Conservation (phyloP, 2,797 vertebrate genomes). For the Otolemur crassicaudatus region DNA sequence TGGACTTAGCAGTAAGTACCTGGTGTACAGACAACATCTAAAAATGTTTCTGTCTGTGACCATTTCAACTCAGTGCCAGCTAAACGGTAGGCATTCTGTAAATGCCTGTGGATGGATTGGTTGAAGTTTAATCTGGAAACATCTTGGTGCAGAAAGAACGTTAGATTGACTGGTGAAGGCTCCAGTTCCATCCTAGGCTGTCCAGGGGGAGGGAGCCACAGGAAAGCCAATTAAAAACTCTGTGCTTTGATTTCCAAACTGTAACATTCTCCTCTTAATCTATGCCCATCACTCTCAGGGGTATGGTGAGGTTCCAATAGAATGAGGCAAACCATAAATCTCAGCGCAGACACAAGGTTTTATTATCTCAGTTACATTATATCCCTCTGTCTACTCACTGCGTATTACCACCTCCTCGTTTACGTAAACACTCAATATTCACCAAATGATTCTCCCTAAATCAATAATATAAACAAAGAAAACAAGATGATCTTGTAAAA, state of each 20-base stretch:
- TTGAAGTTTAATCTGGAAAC: not conserved
- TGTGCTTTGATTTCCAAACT: slow-evolving; percentile 7
- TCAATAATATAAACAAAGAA: slow-evolving; percentile 84
- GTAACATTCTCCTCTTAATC: not conserved
- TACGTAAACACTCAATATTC: slow-evolving; percentile 74
- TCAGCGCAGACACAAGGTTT: slow-evolving; percentile 34
- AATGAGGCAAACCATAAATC: slow-evolving; percentile 57
- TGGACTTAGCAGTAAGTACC: not conserved
- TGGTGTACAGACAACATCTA: not conserved
- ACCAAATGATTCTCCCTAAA: slow-evolving; percentile 78
- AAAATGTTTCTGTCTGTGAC: not conserved
- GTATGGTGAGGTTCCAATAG: slow-evolving; percentile 45
- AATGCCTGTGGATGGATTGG: not conserved
- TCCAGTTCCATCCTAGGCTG: not conserved
- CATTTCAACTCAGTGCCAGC: not conserved
- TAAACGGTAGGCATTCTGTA: not conserved
- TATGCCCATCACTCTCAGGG: slow-evolving; percentile 24
- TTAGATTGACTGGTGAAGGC: not conserved
- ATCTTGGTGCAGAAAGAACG: not conserved
- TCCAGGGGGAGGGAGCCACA: not conserved
- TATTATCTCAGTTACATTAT: slow-evolving; percentile 51
- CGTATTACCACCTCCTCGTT: slow-evolving; percentile 62
- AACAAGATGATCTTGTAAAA: slow-evolving; percentile 78
- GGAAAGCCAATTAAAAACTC: slow-evolving; percentile 32
- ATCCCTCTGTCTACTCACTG: slow-evolving; percentile 11